Conservation (phyloP, 2,797 vertebrate genomes). For the Adelosebastes latens region DNA sequence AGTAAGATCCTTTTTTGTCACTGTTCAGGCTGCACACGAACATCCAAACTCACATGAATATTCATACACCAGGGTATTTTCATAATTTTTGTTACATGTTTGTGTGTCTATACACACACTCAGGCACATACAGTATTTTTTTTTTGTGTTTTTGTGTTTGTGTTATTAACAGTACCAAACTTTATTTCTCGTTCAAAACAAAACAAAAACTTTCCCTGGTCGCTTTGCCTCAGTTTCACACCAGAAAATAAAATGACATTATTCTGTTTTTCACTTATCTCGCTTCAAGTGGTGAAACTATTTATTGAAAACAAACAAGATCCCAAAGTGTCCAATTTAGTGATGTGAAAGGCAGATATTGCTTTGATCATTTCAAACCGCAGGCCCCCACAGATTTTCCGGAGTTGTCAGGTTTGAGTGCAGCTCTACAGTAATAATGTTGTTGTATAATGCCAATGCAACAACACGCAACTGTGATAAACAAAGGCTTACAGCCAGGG, state of each 20-base stretch:
- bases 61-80: background rate
- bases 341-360: background rate
- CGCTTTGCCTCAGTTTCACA: constrained; percentile 9
- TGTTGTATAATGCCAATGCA: background rate
- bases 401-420: background rate
- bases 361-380: background rate
- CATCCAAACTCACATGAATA: background rate
- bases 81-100: no score
- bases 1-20: background rate
- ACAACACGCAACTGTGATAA: background rate
- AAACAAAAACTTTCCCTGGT: background rate
- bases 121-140: no score
- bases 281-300: background rate
- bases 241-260: background rate
- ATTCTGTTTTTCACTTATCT: background rate
- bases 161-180: background rate
- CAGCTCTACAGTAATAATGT: background rate
- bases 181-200: background rate
- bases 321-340: background rate
- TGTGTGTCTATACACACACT: no score
- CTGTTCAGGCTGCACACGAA: background rate
- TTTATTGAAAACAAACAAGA: background rate
- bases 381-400: background rate
- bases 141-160: no score
- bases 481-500: background rate